Evolutionary conservation across 2,888 invertebrate species (phyloP).

Genomic region (Geophilus truncorum): DNA sequence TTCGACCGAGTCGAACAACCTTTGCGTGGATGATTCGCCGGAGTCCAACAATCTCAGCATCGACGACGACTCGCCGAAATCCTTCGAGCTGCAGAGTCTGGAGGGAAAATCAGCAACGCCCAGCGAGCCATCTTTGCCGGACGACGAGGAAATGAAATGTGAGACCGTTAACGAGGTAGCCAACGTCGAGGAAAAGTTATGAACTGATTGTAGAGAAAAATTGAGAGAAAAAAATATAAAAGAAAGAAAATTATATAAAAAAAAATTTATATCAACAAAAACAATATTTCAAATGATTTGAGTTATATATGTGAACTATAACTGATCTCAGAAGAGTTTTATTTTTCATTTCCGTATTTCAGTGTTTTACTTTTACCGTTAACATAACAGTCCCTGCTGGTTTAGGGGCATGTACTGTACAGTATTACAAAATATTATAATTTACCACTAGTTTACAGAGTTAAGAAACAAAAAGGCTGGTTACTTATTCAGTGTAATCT

Average conservation of each 20-base stretch:
- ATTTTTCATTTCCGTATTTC: not conserved
- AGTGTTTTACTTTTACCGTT: not conserved
- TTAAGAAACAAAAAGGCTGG: not conserved
- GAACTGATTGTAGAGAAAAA: not conserved
- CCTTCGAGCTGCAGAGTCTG: conserved; percentile 33
- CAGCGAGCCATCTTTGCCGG: conserved; percentile 33
- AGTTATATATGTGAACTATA: not conserved
- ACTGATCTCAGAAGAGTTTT: conserved; percentile 20
- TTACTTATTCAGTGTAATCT: conserved; percentile 6
- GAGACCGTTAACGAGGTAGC: not conserved
- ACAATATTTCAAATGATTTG: not conserved
- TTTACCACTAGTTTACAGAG: not conserved
- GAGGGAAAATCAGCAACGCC: conserved; percentile 33
- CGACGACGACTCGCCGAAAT: conserved; percentile 31
- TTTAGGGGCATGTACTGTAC: conserved; percentile 20
- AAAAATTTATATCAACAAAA: not conserved
- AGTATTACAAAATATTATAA: conserved; percentile 6
- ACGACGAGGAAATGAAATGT: conserved; percentile 25
- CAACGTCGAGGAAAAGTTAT: not conserved
- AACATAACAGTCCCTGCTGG: conserved; percentile 1
- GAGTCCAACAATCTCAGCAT: not conserved
- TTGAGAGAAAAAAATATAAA: not conserved
- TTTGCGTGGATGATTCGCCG: not conserved
- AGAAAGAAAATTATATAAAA: not conserved
- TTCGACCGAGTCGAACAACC: not conserved